Evolutionary conservation across 2,888 invertebrate species (phyloP).

Genomic region (Homarus gammarus): DNA sequence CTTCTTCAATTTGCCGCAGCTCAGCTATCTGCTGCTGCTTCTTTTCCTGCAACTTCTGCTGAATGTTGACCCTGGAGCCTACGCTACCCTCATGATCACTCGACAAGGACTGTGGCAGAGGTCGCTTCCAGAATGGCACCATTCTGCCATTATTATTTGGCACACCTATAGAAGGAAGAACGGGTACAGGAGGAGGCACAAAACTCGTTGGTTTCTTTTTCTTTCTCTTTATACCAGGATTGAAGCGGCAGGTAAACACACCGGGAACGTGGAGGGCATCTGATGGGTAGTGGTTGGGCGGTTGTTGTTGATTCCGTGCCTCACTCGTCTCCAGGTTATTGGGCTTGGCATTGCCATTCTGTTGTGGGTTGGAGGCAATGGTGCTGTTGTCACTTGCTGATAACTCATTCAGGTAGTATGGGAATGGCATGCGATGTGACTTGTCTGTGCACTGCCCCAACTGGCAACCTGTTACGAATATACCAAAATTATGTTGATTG

Average conservation of each 20-base stretch:
- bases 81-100: constrained; percentile 89
- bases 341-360: constrained; percentile 52
- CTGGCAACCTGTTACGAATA: constrained; percentile 63
- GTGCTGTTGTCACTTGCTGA: constrained; percentile 74
- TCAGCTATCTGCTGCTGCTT: constrained; percentile 92
- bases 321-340: constrained; percentile 60
- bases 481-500: too few species aligned
- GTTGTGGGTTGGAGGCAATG: constrained; percentile 64
- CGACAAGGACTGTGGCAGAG: constrained; percentile 84
- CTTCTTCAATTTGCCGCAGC: constrained; percentile 89
- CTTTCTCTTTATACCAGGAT: constrained; percentile 87
- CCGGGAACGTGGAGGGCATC: constrained; percentile 82
- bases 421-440: constrained; percentile 74
- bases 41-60: constrained; percentile 91
- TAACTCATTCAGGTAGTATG: constrained; percentile 74
- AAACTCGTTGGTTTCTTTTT: constrained; percentile 95
- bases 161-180: constrained; percentile 75
- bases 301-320: constrained; percentile 52
- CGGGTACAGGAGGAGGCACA: constrained; percentile 85
- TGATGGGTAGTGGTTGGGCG: constrained; percentile 47
- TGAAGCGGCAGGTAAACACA: constrained; percentile 94
- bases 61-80: constrained; percentile 89
- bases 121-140: constrained; percentile 87
- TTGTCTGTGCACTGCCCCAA: constrained; percentile 74
- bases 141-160: constrained; percentile 70